phyloP scores from a whole-genome alignment of 2,113 vertebrate genomes.

The human region GRCh38 chr5:151959001-151959500 shows the following conservation, averaged over 20 bases:
- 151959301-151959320: neutral
- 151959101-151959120: neutral
- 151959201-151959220: neutral
- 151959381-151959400: neutral
- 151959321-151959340: neutral
- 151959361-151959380: neutral
- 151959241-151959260: conserved; percentile 23
- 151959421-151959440: neutral
- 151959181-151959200: neutral
- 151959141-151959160: neutral
- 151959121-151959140: neutral
- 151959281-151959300: neutral
- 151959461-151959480: neutral
- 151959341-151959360: neutral
- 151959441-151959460: neutral
- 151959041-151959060: neutral
- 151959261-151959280: neutral
- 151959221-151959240: neutral
- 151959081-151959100: neutral
- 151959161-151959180: neutral
- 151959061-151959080: neutral
- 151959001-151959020: too few species aligned
- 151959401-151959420: neutral
- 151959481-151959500: neutral
- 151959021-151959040: too few species aligned